These are phyloP conservation scores for Eupleurogrammus muticus DNA, from an alignment of 2,797 vertebrate genomes.

Conservation along the genomic window DNA sequence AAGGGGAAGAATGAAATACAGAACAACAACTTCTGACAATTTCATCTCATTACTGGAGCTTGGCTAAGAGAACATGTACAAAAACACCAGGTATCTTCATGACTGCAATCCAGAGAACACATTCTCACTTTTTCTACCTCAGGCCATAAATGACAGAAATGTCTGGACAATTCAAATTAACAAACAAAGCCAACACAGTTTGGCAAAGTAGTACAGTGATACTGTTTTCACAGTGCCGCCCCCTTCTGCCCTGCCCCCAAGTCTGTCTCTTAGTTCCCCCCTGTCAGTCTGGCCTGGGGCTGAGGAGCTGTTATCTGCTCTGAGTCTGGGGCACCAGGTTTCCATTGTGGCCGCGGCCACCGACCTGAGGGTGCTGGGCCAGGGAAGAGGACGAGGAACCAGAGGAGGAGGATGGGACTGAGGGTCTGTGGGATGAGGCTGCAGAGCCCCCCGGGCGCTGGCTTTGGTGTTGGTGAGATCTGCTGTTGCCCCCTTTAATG, in stretches of 20 bases:
- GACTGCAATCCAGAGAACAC: conserved; percentile 40
- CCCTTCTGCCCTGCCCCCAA: conserved; percentile 40
- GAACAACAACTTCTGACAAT: conserved; percentile 40
- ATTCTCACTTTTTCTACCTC: conserved; percentile 41
- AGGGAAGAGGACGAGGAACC: conserved; percentile 80
- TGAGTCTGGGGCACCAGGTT: conserved; percentile 93
- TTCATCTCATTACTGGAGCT: conserved; percentile 36
- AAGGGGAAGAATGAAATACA: conserved; percentile 28
- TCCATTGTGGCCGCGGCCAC: conserved; percentile 90
- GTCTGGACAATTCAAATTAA: conserved; percentile 81
- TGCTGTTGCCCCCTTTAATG: conserved; percentile 71
- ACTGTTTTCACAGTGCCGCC: conserved; percentile 71
- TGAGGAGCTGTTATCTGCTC: conserved; percentile 92
- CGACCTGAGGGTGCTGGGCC: conserved; percentile 87
- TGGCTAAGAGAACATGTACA: conserved; percentile 39
- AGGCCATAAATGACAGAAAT: conserved; percentile 73
- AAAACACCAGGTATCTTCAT: conserved; percentile 34
- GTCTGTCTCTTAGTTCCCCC: conserved; percentile 50
- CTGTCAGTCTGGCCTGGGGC: conserved; percentile 59
- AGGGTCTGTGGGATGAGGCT: conserved; percentile 80
- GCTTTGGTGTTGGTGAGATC: conserved; percentile 81
- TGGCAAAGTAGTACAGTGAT: conserved; percentile 80
- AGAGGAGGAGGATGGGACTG: conserved; percentile 73
- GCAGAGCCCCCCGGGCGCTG: conserved; percentile 76
- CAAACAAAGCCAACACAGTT: conserved; percentile 81